These are phyloP conservation scores for Xestia sexstrigata DNA, from an alignment of 2,888 invertebrate species.

Conservation along the genomic window DNA sequence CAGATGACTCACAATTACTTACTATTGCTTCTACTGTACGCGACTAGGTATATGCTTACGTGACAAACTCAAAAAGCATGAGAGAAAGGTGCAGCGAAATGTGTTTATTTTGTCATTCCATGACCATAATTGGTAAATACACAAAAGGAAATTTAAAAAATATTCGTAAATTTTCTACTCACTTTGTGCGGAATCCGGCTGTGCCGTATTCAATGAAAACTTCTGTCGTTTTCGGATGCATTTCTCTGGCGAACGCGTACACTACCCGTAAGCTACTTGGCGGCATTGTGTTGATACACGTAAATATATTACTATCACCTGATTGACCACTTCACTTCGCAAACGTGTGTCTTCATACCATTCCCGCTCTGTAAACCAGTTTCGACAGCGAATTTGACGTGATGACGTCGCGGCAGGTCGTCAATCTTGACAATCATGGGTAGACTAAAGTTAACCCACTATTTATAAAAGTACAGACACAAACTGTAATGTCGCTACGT, in stretches of 20 bases:
- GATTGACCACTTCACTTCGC: slow-evolving; percentile 71
- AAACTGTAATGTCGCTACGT: slow-evolving; percentile 36
- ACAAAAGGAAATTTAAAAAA: slow-evolving; percentile 61
- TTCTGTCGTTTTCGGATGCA: slow-evolving; percentile 93
- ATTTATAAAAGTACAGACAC: slow-evolving; percentile 37
- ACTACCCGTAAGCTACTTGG: slow-evolving; percentile 92
- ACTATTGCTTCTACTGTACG: slow-evolving; percentile 39
- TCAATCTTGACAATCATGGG: slow-evolving; percentile 68
- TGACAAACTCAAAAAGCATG: slow-evolving; percentile 70
- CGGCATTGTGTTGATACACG: slow-evolving; percentile 85
- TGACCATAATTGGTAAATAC: slow-evolving; percentile 67
- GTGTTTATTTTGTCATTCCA: slow-evolving; percentile 65
- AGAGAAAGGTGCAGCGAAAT: slow-evolving; percentile 74
- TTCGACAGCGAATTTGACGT: slow-evolving; percentile 72
- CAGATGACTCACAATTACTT: slow-evolving; percentile 81
- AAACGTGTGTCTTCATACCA: slow-evolving; percentile 69
- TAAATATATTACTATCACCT: slow-evolving; percentile 89
- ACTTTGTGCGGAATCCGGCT: slow-evolving; percentile 96
- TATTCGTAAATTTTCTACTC: slow-evolving; percentile 80
- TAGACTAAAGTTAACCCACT: slow-evolving; percentile 57
- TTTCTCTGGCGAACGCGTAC: slow-evolving; percentile 95
- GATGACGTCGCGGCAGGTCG: slow-evolving; percentile 48
- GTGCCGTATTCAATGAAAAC: slow-evolving; percentile 95
- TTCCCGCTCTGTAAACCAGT: slow-evolving; percentile 84
- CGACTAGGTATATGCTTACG: slow-evolving; percentile 75